These are phyloP conservation scores for Diplodus puntazzo DNA, from an alignment of 2,797 vertebrate genomes.

Conservation along the genomic window DNA sequence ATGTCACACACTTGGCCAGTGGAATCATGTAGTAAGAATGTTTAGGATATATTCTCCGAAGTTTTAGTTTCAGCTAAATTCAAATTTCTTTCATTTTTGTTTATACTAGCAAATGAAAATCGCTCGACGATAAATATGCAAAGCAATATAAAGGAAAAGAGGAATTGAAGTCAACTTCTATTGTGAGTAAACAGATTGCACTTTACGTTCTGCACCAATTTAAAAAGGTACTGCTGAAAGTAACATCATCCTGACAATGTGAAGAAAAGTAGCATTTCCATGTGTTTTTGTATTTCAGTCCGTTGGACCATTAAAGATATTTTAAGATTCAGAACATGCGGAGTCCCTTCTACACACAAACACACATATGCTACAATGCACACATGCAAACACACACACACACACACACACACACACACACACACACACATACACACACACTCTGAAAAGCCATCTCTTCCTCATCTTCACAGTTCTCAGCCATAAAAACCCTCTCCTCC, in stretches of 20 bases:
- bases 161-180: background rate
- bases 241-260: background rate
- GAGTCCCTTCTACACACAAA: slow-evolving; percentile 27
- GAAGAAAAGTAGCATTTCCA: background rate
- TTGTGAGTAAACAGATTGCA: background rate
- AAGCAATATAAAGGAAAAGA: background rate
- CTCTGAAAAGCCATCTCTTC: slow-evolving; percentile 21
- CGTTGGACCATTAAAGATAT: slow-evolving; percentile 2
- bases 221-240: background rate
- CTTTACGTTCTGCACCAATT: background rate
- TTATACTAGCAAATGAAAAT: background rate
- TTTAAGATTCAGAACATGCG: background rate
- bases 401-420: slow-evolving; percentile 45
- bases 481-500: slow-evolving; percentile 52
- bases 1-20: too few species aligned
- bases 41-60: background rate
- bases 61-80: background rate
- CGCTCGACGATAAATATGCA: background rate
- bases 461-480: slow-evolving; percentile 66
- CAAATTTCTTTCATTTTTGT: background rate
- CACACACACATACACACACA: slow-evolving; percentile 30
- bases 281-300: background rate
- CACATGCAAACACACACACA: slow-evolving; percentile 18
- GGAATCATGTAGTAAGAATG: too few species aligned
- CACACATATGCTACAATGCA: slow-evolving; percentile 13